These are phyloP conservation scores for Hipparchia semele DNA, from an alignment of 2,888 invertebrate species.

Conservation along the genomic window DNA sequence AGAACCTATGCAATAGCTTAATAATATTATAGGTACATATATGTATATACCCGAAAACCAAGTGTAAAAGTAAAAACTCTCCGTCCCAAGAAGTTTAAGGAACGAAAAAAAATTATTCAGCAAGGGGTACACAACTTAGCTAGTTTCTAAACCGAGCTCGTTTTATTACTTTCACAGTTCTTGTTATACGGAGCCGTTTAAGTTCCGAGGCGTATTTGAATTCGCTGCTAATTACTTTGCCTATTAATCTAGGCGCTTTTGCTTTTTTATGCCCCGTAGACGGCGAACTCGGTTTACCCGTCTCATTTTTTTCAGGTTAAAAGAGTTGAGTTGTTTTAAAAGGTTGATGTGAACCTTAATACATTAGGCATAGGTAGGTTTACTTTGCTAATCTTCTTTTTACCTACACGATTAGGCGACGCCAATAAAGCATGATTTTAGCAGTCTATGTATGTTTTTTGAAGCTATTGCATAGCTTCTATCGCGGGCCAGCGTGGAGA, in stretches of 20 bases:
- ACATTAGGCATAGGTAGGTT: background rate
- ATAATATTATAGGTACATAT: no score
- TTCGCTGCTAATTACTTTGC: conserved; percentile 50
- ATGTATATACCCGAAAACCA: background rate
- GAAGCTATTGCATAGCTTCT: no score
- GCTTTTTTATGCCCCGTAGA: conserved; percentile 9
- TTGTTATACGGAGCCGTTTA: conserved; percentile 21
- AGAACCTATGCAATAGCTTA: no score
- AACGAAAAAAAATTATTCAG: background rate
- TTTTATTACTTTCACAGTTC: conserved; percentile 17
- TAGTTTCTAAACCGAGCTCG: conserved; percentile 17
- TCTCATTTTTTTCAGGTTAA: conserved; percentile 3
- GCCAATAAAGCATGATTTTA: no score
- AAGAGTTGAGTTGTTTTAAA: background rate
- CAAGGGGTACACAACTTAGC: conserved; percentile 14
- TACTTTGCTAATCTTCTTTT: background rate
- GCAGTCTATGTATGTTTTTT: no score
- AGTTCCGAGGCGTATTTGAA: conserved; percentile 25
- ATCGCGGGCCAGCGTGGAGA: no score
- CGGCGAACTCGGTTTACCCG: conserved; percentile 9
- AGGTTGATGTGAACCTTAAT: background rate
- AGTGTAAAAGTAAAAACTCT: background rate
- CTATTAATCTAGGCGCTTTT: conserved; percentile 46
- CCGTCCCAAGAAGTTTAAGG: background rate
- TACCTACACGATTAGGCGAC: no score